Evolutionary conservation across 2,113 vertebrate species (phyloP).

Genomic region (Aspiorhynchus laticeps): DNA sequence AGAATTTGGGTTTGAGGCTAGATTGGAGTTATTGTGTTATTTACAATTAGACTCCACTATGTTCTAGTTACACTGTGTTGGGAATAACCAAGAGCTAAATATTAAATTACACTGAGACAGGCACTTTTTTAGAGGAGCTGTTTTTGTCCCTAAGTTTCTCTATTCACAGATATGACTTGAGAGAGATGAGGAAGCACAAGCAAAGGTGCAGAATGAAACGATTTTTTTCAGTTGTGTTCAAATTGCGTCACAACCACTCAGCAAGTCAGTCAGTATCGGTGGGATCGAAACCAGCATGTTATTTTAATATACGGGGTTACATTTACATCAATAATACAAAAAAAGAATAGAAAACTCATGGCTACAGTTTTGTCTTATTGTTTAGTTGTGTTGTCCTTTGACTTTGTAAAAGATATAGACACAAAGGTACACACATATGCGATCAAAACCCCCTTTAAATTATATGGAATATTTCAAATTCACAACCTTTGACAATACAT

Average conservation of each 20-base stretch:
- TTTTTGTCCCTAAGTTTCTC: background rate
- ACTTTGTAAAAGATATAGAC: background rate
- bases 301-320: conserved; percentile 38
- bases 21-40: background rate
- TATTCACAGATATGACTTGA: background rate
- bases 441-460: background rate
- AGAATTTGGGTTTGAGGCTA: background rate
- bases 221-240: background rate
- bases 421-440: background rate
- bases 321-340: background rate
- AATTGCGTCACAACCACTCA: conserved; percentile 71
- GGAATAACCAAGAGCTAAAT: conserved; percentile 33
- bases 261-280: conserved; percentile 74
- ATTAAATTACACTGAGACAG: conserved; percentile 36
- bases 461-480: background rate
- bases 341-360: background rate
- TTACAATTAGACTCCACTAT: background rate
- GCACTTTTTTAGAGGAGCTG: conserved; percentile 8
- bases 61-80: conserved; percentile 1
- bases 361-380: background rate
- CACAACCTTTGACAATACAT: background rate
- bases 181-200: background rate
- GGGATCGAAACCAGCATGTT: conserved; percentile 70
- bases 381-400: no score
- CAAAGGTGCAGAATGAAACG: background rate